A percentile compares a stretch with the other conserved stretches of the same genome.
Evolutionary conservation across 2,888 invertebrate species (phyloP).

Genomic region (Philereme vetulata): DNA sequence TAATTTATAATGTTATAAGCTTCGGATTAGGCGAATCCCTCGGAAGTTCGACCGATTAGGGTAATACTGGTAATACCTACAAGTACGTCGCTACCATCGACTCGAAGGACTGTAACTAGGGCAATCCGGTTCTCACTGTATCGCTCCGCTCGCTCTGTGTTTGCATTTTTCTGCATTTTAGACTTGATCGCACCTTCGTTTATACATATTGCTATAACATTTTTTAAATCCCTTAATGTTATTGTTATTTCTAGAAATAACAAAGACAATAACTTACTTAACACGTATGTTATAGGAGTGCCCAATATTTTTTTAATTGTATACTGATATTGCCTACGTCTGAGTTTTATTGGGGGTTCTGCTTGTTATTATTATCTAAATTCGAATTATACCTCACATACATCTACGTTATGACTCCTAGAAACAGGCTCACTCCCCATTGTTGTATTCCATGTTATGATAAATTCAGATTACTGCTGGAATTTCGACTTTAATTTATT

Average conservation of each 20-base stretch:
- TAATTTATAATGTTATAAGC: slow-evolving; percentile 44
- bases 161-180: slow-evolving; percentile 20
- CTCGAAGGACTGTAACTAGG: slow-evolving; percentile 16
- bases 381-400: slow-evolving; percentile 9
- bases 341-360: neutral
- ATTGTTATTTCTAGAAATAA: too few relatives aligned
- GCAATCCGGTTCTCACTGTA: slow-evolving; percentile 15
- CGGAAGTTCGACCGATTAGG: slow-evolving; percentile 25
- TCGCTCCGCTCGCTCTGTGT: slow-evolving; percentile 20
- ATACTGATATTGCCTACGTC: too few relatives aligned
- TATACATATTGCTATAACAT: slow-evolving; percentile 8
- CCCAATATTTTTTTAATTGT: too few relatives aligned
- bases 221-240: slow-evolving; percentile 3
- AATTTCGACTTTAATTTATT: slow-evolving; percentile 22
- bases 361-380: slow-evolving; percentile 4
- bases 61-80: slow-evolving; percentile 15
- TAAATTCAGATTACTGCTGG: slow-evolving; percentile 17
- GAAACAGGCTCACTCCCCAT: slow-evolving; percentile 20
- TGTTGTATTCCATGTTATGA: slow-evolving; percentile 20
- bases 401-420: slow-evolving; percentile 13
- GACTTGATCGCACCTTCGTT: slow-evolving; percentile 18
- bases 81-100: neutral
- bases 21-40: slow-evolving; percentile 38
- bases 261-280: too few relatives aligned
- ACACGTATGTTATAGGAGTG: too few relatives aligned